Base-by-base conservation (phyloP, 2,113 vertebrate genomes). In the Pangasianodon gigas region DNA sequence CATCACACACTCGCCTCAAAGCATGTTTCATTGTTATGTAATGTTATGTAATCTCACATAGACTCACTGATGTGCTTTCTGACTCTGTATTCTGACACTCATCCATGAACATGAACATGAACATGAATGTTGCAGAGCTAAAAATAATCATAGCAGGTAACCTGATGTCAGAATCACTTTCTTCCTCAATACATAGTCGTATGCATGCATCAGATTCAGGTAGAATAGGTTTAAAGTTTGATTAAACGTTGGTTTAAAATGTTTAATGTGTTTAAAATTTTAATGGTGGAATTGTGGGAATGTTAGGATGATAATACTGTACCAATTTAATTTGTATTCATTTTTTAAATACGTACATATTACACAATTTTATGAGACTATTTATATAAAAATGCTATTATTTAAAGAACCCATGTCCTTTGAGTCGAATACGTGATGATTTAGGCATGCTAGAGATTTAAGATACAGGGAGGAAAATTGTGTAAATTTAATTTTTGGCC, bases 31-130 rank as follows among this genome's bases (percentile, higher is more conserved):
- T 6, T 4, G 81, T 83, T 83, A 83, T 83, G 54, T 83, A 83
- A 83, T 6, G 81, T 60, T 83, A 83, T 60, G 81, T 83, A 83
- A 83, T 83, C 81, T 60, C 54, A 83, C n/a, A 3, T 4, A 41
- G 32, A 83, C 81, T 18, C 80, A n/a, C 79, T 21, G n/a, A 37
- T 41, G 51, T 56, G 80, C 52, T 41, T 83, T 21, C 81, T 54
- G 13, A 56, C 54, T 62, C 67, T 29, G 60, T 62, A 67, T n/a
- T 67, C 65, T 7, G 79, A 81, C 79, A 54, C 79, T 83, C 58
- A 37, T 83, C 80, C 80, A 81, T 21, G 52, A 56, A 56, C 37
- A 37, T 37, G 37, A 37, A 37, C 51, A 54, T 32, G 16, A 51
- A 13, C 29, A 16, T 82, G 18, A 83, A 58, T 7, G 51, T 56